phyloP scores from a whole-genome alignment of 2,888 invertebrate species.

The Orthosia incerta region DNA sequence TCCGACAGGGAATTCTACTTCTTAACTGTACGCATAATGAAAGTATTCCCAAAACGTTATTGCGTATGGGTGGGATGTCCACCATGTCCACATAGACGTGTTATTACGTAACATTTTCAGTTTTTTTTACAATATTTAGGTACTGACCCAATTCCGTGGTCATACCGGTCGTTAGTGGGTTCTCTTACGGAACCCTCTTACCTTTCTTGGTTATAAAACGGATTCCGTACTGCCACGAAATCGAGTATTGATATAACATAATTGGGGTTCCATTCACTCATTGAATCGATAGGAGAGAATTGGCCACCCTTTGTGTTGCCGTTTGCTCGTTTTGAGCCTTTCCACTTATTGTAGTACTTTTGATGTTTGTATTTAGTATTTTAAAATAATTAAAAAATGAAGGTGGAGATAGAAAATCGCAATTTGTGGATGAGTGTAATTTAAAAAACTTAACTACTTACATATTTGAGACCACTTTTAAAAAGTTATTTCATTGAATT shows the following conservation, averaged over 20 bases:
- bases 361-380: not conserved
- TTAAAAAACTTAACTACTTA: not conserved
- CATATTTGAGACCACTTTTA: too few species aligned
- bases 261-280: not conserved
- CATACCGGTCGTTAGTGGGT: constrained; percentile 5
- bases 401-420: too few species aligned
- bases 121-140: not conserved
- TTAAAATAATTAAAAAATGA: too few species aligned
- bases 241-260: constrained; percentile 5
- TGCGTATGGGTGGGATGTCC: too few species aligned
- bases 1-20: too few species aligned
- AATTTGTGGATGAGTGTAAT: not conserved
- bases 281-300: not conserved
- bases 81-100: too few species aligned
- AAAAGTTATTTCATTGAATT: too few species aligned
- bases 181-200: not conserved
- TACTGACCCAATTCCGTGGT: not conserved
- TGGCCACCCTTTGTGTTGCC: not conserved
- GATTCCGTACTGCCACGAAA: not conserved
- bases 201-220: not conserved
- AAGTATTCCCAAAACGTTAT: too few species aligned
- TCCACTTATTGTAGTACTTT: not conserved
- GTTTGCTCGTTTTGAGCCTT: not conserved
- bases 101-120: not conserved
- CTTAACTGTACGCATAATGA: too few species aligned